Conservation (phyloP, 2,113 vertebrate species). For the Ariopsis seemanni region DNA sequence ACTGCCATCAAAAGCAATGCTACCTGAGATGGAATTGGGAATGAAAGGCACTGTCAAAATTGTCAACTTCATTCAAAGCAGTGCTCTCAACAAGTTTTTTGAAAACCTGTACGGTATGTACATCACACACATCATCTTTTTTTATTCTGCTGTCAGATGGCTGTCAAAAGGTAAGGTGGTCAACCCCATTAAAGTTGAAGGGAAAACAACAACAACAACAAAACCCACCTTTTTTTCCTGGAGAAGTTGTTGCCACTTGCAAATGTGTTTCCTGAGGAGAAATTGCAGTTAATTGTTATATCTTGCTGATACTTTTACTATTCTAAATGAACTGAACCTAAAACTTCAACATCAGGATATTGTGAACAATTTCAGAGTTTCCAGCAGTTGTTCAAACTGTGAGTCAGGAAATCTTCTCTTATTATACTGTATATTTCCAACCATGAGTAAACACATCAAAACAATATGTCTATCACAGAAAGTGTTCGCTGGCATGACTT, state of each 20-base stretch:
- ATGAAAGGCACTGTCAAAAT: constrained; percentile 12
- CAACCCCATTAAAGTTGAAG: not conserved
- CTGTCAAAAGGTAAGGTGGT: not conserved
- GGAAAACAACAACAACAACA: too few relatives aligned
- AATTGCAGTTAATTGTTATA: not conserved
- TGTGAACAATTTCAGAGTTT: not conserved
- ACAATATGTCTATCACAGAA: not conserved
- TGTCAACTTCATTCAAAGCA: not conserved
- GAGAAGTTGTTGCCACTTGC: not conserved
- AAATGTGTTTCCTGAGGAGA: not conserved
- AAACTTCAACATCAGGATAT: not conserved
- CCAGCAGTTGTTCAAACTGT: not conserved
- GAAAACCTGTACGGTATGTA: too few relatives aligned
- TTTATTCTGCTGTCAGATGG: not conserved
- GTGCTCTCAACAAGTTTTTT: not conserved
- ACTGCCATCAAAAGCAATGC: not conserved
- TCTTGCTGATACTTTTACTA: not conserved
- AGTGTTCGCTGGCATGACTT: not conserved
- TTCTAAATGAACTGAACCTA: not conserved
- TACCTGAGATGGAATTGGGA: not conserved
- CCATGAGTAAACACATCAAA: not conserved
- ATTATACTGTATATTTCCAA: not conserved
- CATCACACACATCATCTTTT: not conserved
- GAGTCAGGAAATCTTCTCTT: not conserved
- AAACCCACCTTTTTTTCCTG: not conserved